Percentiles rank a stretch among this genome's conserved stretches.
Conservation (phyloP, 2,888 invertebrate genomes). For the Pycnomerus fuliginosus region DNA sequence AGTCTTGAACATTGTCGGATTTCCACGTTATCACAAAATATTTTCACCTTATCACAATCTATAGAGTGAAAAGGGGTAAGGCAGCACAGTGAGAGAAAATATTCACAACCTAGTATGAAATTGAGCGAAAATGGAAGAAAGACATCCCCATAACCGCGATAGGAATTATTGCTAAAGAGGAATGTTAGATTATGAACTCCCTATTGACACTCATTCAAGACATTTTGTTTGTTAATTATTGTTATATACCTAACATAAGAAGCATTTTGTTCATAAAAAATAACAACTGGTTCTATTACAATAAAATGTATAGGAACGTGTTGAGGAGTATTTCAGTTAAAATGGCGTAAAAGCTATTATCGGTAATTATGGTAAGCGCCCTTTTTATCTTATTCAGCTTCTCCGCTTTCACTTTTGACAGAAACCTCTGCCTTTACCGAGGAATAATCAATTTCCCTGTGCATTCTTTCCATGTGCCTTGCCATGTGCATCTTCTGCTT, state of each 20-base stretch:
- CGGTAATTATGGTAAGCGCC: not conserved
- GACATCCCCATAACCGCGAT: no score
- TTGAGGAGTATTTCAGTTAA: constrained; percentile 25
- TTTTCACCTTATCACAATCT: constrained; percentile 11
- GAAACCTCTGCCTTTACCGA: constrained; percentile 44
- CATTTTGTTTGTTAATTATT: not conserved
- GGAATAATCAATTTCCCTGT: constrained; percentile 57
- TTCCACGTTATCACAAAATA: constrained; percentile 21
- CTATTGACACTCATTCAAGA: no score
- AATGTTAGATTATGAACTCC: no score
- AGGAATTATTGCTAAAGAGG: no score
- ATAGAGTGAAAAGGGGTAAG: constrained; percentile 12
- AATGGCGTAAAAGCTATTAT: constrained; percentile 5
- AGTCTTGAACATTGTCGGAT: constrained; percentile 28
- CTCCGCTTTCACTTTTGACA: constrained; percentile 37
- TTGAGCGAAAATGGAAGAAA: no score
- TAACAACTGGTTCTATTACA: constrained; percentile 7
- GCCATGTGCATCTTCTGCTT: constrained; percentile 85
- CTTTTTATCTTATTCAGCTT: constrained; percentile 10
- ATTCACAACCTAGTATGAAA: no score
- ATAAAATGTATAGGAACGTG: constrained; percentile 26
- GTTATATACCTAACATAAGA: no score
- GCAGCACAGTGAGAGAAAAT: constrained; percentile 18
- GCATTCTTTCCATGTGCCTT: constrained; percentile 80
- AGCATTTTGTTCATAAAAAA: no score